Evolutionary conservation across 1,140 invertebrate species (phyloP), one percentile per base, ranked within the genome.

Genomic region (Delia radicum): DNA sequence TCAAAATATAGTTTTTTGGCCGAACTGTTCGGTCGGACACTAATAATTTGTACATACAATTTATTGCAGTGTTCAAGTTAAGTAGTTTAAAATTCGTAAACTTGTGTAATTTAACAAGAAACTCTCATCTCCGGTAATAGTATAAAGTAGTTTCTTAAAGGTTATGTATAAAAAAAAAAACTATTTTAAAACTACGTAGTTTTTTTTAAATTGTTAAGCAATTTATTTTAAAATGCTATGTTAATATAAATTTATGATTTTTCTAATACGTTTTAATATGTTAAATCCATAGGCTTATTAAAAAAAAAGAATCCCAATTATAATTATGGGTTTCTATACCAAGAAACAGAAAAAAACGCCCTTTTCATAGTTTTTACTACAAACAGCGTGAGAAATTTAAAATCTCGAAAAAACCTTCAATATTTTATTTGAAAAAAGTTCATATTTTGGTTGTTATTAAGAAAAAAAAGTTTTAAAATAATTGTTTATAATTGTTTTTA

Each of bases 211-310:
- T 10, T 42, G 37, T 42, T 42, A n/a, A n/a, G 37, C 37, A 2
- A 12, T 42, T 42, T 42, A 42, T n/a, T n/a, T n/a, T n/a, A n/a
- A n/a, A n/a, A n/a, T n/a, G n/a, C n/a, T n/a, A n/a, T n/a, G 61
- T 24, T 62, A 65, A 65, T 65, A 15, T 29, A 65, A 65, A 65
- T 65, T 65, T 29, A 65, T 65, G 62, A 26, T 63, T 63, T 63
- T 42, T 42, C 37, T 42, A 42, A 42, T 42, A 42, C 3, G 12
- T 42, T 13, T 13, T 37, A n/a, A 15, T 42, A 1, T 42, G 12
- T 42, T 42, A 42, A 15, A 42, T 15, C 6, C 12, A 33, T 15
- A 42, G 37, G 12, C 37, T 42, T 42, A 42, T 42, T 42, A 42
- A n/a, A n/a, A n/a, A n/a, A n/a, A n/a, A n/a, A 42, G 33, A 33